Evolutionary conservation across 2,888 invertebrate genomes (phyloP).

Genomic region (Rhagophthalmus giganteus): DNA sequence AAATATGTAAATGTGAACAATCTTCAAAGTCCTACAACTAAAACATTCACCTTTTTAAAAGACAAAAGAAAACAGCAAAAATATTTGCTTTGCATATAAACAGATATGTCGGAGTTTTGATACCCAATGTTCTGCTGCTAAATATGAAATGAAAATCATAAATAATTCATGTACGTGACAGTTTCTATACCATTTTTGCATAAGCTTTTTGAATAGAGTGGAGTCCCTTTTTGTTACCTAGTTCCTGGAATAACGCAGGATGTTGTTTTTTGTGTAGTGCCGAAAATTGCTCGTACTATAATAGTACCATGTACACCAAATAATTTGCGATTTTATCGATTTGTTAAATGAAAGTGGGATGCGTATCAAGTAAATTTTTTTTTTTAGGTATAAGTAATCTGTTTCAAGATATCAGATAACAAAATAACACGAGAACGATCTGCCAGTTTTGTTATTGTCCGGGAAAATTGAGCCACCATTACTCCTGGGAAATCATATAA

Average conservation of each 20-base stretch:
- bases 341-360: too few relatives aligned
- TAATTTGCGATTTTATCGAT: too few relatives aligned
- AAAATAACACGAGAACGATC: constrained; percentile 27
- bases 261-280: too few relatives aligned
- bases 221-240: too few relatives aligned
- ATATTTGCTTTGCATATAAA: constrained; percentile 24
- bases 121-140: constrained; percentile 14
- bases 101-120: constrained; percentile 17
- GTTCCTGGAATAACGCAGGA: too few relatives aligned
- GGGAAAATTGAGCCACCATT: constrained; percentile 28
- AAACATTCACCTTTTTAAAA: constrained; percentile 3
- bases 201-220: background rate
- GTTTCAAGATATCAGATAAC: constrained; percentile 27
- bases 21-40: background rate
- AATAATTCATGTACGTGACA: constrained; percentile 23
- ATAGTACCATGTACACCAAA: too few relatives aligned
- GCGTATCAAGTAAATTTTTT: too few relatives aligned
- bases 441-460: constrained; percentile 26
- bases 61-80: constrained; percentile 11
- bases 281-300: too few relatives aligned
- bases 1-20: background rate
- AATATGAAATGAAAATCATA: constrained; percentile 25
- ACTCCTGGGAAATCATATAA: constrained; percentile 31
- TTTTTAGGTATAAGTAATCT: constrained; percentile 23
- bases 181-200: constrained; percentile 17